Conservation (phyloP, 2,888 invertebrate species). For the Sympetrum striolatum region DNA sequence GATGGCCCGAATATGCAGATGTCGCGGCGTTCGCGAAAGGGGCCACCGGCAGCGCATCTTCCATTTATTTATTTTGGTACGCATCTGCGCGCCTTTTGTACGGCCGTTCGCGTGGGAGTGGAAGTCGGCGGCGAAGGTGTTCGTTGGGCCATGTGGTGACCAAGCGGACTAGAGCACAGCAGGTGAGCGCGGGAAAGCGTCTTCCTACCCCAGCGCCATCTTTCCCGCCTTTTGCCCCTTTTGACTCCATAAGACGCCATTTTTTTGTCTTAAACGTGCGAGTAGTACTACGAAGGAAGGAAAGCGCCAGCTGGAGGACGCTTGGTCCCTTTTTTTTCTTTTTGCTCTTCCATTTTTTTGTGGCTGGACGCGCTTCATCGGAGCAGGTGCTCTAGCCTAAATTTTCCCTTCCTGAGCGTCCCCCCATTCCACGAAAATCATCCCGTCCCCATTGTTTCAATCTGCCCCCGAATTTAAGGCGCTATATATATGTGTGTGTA, state of each 20-base stretch:
- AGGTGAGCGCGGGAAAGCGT: constrained; percentile 21
- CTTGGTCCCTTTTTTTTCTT: not conserved
- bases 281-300: not conserved
- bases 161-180: not conserved
- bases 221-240: not conserved
- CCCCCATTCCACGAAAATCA: not conserved
- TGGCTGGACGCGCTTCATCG: constrained; percentile 1
- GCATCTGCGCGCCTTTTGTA: not conserved
- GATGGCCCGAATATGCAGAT: not conserved
- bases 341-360: not conserved
- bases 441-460: not conserved
- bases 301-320: constrained; percentile 17
- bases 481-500: not conserved
- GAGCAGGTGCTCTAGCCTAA: constrained; percentile 19
- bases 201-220: not conserved
- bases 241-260: not conserved
- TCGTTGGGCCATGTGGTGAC: not conserved
- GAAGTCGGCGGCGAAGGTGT: not conserved
- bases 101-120: not conserved
- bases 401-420: not conserved
- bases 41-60: too few species aligned
- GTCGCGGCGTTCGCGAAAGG: too few species aligned
- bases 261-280: not conserved
- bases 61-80: not conserved
- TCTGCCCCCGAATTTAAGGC: not conserved